Percentiles rank a stretch among this genome's conserved stretches.
Evolutionary conservation across 2,888 invertebrate species (phyloP).

Genomic region (Nymphalis urticae): DNA sequence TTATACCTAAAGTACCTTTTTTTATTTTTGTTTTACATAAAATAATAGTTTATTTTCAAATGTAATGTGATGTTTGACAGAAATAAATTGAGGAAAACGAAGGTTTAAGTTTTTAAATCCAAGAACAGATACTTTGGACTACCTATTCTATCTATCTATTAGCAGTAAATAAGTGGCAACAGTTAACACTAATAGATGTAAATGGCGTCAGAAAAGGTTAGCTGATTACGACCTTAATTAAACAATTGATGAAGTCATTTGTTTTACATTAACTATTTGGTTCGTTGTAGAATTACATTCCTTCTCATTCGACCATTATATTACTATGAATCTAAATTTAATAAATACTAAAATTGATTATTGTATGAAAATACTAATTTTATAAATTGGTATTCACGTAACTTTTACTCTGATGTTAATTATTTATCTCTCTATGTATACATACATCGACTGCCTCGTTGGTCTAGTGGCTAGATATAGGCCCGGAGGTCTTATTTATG

Average conservation of each 20-base stretch:
- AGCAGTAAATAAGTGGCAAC: conserved; percentile 1
- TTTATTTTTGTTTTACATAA: too few relatives aligned
- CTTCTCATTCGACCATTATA: background rate
- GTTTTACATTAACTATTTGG: conserved; percentile 13
- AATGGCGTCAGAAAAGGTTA: conserved; percentile 19
- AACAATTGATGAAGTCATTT: conserved; percentile 23
- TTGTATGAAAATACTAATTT: too few relatives aligned
- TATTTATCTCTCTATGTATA: too few relatives aligned
- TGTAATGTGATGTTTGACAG: too few relatives aligned
- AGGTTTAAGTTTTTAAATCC: background rate
- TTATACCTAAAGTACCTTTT: too few relatives aligned
- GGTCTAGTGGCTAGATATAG: too few relatives aligned
- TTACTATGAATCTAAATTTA: background rate
- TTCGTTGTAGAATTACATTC: background rate
- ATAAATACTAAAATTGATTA: too few relatives aligned
- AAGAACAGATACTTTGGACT: background rate
- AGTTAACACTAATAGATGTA: conserved; percentile 16
- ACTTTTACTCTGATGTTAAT: too few relatives aligned
- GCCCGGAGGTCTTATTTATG: too few relatives aligned
- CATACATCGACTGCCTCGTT: too few relatives aligned
- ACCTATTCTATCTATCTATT: background rate
- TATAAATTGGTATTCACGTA: too few relatives aligned
- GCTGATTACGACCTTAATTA: conserved; percentile 20
- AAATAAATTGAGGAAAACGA: background rate
- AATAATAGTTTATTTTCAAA: too few relatives aligned